Conservation (phyloP, 1,140 invertebrate species). For the Polypedilum vanderplanki region DNA sequence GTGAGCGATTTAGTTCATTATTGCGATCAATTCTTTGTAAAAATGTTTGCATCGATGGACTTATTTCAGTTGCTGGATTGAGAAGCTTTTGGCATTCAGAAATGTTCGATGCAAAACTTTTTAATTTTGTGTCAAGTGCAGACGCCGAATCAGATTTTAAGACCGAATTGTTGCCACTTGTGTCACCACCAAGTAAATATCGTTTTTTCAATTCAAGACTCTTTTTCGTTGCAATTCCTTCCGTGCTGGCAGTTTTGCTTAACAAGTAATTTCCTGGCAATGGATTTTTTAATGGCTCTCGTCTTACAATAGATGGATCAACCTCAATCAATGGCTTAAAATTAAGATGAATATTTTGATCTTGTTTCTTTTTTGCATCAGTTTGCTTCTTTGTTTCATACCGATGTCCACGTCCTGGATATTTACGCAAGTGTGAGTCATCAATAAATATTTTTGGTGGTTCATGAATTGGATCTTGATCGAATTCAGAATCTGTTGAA, state of each 20-base stretch:
- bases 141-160: conserved; percentile 79
- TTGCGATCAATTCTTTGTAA: conserved; percentile 46
- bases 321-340: conserved; percentile 48
- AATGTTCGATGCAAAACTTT: conserved; percentile 74
- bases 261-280: conserved; percentile 63
- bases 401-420: conserved; percentile 53
- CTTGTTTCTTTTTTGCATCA: conserved; percentile 38
- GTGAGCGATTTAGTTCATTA: neutral
- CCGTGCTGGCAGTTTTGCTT: conserved; percentile 73
- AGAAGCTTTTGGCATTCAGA: conserved; percentile 82
- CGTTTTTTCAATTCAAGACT: conserved; percentile 77
- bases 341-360: conserved; percentile 39
- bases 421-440: conserved; percentile 42
- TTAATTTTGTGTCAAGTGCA: conserved; percentile 72
- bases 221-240: conserved; percentile 76
- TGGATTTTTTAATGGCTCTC: conserved; percentile 46
- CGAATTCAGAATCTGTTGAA: conserved; percentile 85
- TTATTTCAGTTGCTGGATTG: conserved; percentile 68
- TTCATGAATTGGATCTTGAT: conserved; percentile 67
- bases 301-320: conserved; percentile 40
- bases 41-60: conserved; percentile 67
- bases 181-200: conserved; percentile 64
- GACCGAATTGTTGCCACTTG: conserved; percentile 50
- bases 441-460: conserved; percentile 61
- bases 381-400: conserved; percentile 43